These are phyloP conservation scores for Nematostella vectensis DNA, from an alignment of 92 coral and sea anemone genomes.

Conservation along the genomic window DNA sequence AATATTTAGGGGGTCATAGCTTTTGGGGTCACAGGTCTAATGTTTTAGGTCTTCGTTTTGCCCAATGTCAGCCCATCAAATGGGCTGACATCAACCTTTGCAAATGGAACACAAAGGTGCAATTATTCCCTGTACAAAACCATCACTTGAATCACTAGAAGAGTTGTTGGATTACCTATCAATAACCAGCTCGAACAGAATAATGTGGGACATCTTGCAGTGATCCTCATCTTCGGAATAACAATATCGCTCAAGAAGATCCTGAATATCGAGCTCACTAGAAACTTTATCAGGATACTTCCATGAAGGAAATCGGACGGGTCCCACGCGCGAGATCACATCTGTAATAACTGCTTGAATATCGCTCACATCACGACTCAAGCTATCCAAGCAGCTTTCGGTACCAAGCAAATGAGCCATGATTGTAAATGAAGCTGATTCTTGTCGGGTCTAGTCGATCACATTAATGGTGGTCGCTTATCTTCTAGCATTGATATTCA, in stretches of 20 bases:
- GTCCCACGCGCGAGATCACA: conserved; percentile 76
- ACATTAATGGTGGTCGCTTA: no score
- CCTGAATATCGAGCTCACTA: conserved; percentile 84
- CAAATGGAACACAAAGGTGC: no score
- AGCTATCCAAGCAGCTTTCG: conserved; percentile 79
- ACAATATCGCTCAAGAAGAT: conserved; percentile 72
- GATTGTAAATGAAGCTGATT: no score
- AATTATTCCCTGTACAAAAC: no score
- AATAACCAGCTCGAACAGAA: conserved; percentile 94
- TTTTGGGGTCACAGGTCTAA: no score
- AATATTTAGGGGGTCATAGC: no score
- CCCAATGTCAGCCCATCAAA: no score
- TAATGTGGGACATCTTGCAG: conserved; percentile 88
- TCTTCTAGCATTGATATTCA: no score
- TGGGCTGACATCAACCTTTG: no score
- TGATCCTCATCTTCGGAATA: conserved; percentile 88
- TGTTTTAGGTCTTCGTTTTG: no score
- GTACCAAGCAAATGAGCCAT: conserved; percentile 97
- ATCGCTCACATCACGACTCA: conserved; percentile 67
- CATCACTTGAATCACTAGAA: no score
- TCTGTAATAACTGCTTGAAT: conserved; percentile 68
- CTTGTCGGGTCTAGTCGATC: neutral
- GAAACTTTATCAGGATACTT: conserved; percentile 94
- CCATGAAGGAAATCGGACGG: conserved; percentile 92
- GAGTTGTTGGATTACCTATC: no score